Base-by-base conservation (phyloP, 1,140 invertebrate genomes). In the Brachionus calyciflorus region DNA sequence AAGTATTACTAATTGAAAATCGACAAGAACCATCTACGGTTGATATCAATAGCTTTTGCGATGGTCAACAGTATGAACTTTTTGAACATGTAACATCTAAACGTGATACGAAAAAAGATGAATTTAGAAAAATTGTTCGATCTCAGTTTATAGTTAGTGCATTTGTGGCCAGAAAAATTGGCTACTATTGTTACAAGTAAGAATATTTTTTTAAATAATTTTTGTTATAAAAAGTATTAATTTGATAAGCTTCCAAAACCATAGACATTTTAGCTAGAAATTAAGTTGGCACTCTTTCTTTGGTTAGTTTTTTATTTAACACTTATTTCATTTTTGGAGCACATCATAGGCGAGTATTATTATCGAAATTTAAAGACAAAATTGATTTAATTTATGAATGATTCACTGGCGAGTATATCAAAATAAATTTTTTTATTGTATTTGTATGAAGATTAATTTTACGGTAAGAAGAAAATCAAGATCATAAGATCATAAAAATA, bases 101-200 rank as follows among this genome's bases (percentile, higher is more conserved):
- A 46, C 24, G 28, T 10, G 55, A 76, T 7, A 10, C 26, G 2
- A 17, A 17, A n/a, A 48, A 55, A 28, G 73, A 41, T 17, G 40
- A 30, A 41, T 53, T 41, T n/a, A 24, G 49, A 26, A 76, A 76
- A 40, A 51, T 51, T 19, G 37, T 48, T 26, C 73, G 49, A 24
- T 28, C 51, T 0, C n/a, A 28, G 12, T 57, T 76, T 17, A 55
- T 48, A 3, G 73, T 76, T 7, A 76, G 40, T 76, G 41, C 40
- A 1, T 55, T 41, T 55, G 55, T 55, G 6, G 49, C 21, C 10
- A 9, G 73, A 2, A 53, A 55, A 76, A 30, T 48, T 41, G 49
- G 73, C 6, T 76, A 55, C 30, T 76, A 73, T 21, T 41, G 37
- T 51, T 73, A 73, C 69, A 73, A 73, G 69, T 73, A 73, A 51